phyloP scores from a whole-genome alignment of 2,113 vertebrate genomes.

The Sitta europaea region DNA sequence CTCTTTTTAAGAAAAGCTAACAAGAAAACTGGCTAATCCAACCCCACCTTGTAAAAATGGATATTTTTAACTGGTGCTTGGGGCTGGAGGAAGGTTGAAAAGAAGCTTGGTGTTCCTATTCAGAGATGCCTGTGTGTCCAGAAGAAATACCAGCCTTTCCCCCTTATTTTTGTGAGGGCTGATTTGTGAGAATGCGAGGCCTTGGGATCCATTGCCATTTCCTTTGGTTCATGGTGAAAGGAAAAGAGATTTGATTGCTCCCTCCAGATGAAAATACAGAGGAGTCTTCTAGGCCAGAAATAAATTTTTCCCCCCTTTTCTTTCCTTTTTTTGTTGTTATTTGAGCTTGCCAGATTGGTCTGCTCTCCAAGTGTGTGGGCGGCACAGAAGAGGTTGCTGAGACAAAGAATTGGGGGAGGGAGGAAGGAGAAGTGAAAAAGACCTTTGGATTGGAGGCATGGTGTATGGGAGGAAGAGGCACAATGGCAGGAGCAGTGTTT shows the following conservation, averaged over 20 bases:
- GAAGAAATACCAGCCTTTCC: not conserved
- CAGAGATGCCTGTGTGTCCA: not conserved
- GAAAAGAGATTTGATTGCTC: not conserved
- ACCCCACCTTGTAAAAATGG: not conserved
- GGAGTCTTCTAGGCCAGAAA: not conserved
- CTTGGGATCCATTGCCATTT: not conserved
- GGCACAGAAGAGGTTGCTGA: constrained; percentile 43
- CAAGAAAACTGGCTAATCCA: not conserved
- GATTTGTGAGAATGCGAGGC: not conserved
- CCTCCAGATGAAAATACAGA: constrained; percentile 22
- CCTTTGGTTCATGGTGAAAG: not conserved
- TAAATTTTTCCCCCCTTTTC: not conserved
- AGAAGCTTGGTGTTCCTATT: not conserved
- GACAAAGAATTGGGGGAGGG: constrained; percentile 40
- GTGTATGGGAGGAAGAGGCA: not conserved
- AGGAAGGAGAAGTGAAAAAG: constrained; percentile 40
- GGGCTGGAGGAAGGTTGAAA: not conserved
- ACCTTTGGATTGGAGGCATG: constrained; percentile 14
- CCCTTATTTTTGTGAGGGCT: not conserved
- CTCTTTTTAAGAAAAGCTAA: constrained; percentile 1
- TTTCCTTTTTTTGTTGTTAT: not conserved
- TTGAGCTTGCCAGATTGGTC: constrained; percentile 54
- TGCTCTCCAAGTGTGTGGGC: constrained; percentile 56
- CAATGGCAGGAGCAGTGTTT: not conserved
- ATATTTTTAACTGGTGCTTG: not conserved